Evolutionary conservation across 1,140 invertebrate species (phyloP), one percentile per base, ranked within the genome.

Genomic region (Melipona quadrifasciata): DNA sequence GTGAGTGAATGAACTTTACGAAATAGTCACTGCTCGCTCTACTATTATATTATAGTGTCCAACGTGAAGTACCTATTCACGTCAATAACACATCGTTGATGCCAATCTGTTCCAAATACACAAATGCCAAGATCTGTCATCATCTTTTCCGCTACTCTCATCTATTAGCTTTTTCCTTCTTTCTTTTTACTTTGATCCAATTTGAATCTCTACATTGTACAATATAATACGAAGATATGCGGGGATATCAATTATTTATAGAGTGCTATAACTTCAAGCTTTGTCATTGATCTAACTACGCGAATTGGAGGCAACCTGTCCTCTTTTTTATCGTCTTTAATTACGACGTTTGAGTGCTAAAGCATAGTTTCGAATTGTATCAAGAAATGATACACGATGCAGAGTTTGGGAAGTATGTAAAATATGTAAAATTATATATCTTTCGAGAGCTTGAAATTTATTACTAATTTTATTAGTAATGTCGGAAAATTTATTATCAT

Each of bases 201-300:
- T 82, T 77, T 82, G 53, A 53, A 58, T 19, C 24, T 27, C 19
- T 17, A n/a, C 70, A 58, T 21, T 16, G 21, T 27, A 51, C 17
- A 34, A 34, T 31, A 31, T 2, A 67, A 24, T 11, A 31, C 8
- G 3, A 39, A 16, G 39, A n/a, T 3, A 61, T n/a, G 27, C 39
- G 8, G 39, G 39, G 39, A 47, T 31, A 14, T 0, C 57, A 27
- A 65, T 65, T 57, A 53, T 77, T 75, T 61, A 27, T 31, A 57
- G 24, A 58, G 39, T 57, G 31, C 34, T 68, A 27, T 39, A 82
- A 51, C 27, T 47, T 21, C 55, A 21, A 27, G 61, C 34, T 19
- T 21, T 53, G 76, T 57, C 80, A 82, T 82, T 68, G 80, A 82
- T 82, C 80, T 73, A 55, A 82, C 73, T 19, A 31, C n/a, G 55